A percentile compares a stretch with the other conserved stretches of the same genome.
These are phyloP conservation scores for Paedocypris micromegethes DNA, from an alignment of 2,797 vertebrate species.

Conservation along the genomic window DNA sequence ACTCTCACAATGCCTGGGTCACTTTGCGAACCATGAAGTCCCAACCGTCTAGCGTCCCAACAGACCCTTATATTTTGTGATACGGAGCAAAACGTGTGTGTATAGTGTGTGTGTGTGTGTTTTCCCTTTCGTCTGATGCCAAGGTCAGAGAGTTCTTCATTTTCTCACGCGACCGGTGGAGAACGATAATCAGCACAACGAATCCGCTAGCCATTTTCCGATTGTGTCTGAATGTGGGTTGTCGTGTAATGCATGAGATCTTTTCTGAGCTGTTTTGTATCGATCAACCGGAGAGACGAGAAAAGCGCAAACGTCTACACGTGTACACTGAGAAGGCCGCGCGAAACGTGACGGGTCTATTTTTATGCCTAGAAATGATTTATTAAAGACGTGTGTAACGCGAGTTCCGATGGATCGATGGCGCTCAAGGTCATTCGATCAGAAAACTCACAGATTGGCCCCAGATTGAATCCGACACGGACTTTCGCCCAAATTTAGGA, in stretches of 20 bases:
- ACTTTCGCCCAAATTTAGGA: slow-evolving; percentile 24
- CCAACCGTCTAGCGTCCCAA: slow-evolving; percentile 44
- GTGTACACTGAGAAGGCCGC: too few relatives aligned
- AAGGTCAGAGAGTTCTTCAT: slow-evolving; percentile 36
- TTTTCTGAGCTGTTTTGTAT: slow-evolving; percentile 44
- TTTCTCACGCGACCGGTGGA: slow-evolving; percentile 14
- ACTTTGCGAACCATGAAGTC: slow-evolving; percentile 48
- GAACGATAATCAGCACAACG: slow-evolving; percentile 35
- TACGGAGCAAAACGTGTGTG: slow-evolving; percentile 26
- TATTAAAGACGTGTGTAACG: slow-evolving; percentile 40
- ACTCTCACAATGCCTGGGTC: slow-evolving; percentile 42
- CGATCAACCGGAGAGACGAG: slow-evolving; percentile 33
- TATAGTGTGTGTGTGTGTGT: slow-evolving; percentile 33
- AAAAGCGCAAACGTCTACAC: not conserved
- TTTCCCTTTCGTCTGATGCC: slow-evolving; percentile 43
- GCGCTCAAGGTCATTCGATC: slow-evolving; percentile 27
- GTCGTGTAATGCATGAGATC: slow-evolving; percentile 45
- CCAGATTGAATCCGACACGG: not conserved
- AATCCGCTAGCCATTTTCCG: slow-evolving; percentile 40
- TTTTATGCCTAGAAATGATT: slow-evolving; percentile 48
- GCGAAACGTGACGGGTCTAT: slow-evolving; percentile 49
- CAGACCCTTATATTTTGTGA: slow-evolving; percentile 38
- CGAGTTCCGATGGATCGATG: not conserved
- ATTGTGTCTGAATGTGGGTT: slow-evolving; percentile 33
- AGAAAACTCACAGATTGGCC: not conserved